Conservation (phyloP, 2,113 vertebrate species). For the Tapirus terrestris region DNA sequence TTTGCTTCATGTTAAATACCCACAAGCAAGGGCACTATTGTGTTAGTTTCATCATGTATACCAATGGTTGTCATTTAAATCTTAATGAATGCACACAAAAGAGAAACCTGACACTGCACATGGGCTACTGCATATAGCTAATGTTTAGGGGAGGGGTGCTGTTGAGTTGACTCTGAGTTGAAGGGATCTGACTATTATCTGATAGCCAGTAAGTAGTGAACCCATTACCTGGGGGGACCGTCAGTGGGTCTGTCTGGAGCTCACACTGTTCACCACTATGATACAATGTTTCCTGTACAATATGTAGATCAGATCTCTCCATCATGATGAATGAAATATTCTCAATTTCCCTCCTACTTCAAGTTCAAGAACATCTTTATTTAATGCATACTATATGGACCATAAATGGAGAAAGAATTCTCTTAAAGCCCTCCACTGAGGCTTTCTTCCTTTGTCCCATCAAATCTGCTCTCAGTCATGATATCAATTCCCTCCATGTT, state of each 20-base stretch:
- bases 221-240: background rate
- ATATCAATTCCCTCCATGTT: background rate
- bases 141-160: background rate
- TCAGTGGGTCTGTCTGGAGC: background rate
- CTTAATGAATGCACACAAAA: background rate
- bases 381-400: background rate
- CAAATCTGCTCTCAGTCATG: background rate
- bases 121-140: background rate
- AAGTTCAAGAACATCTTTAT: background rate
- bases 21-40: background rate
- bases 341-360: background rate
- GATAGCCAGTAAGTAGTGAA: background rate
- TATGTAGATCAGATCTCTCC: background rate
- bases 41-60: background rate
- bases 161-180: background rate
- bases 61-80: background rate
- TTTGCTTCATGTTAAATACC: constrained; percentile 15
- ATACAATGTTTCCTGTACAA: background rate
- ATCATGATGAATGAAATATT: background rate
- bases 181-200: background rate
- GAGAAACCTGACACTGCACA: background rate
- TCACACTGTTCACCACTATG: background rate
- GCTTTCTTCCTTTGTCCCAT: background rate
- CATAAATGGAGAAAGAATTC: background rate
- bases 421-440: background rate